Evolutionary conservation across 2,888 invertebrate species (phyloP).

Genomic region (Caenorhabditis macrosperma): DNA sequence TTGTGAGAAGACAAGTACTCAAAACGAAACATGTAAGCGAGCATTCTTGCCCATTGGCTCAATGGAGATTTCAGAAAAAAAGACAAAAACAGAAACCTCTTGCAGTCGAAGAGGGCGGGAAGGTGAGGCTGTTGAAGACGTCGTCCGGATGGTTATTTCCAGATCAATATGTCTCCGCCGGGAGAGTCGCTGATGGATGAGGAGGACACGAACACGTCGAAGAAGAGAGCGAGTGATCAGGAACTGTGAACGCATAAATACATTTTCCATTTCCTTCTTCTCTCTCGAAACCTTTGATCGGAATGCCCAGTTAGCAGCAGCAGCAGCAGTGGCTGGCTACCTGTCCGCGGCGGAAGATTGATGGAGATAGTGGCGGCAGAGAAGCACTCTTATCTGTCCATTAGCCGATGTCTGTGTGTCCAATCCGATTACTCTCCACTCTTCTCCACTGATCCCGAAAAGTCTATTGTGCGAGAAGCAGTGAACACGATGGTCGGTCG

Average conservation of each 20-base stretch:
- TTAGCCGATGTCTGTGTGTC: conserved; percentile 21
- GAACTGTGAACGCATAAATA: conserved; percentile 18
- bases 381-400: conserved; percentile 27
- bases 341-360: conserved; percentile 21
- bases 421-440: conserved; percentile 44
- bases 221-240: conserved; percentile 19
- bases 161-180: conserved; percentile 40
- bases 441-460: conserved; percentile 26
- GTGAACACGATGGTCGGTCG: conserved; percentile 5
- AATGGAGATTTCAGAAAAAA: conserved; percentile 12
- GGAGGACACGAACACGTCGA: conserved; percentile 13
- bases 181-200: conserved; percentile 50
- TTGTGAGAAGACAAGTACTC: conserved; percentile 42
- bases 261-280: not conserved
- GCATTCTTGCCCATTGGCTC: not conserved
- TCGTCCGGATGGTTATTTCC: not conserved
- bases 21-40: conserved; percentile 33
- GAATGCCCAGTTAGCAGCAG: conserved; percentile 23
- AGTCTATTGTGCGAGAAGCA: conserved; percentile 26
- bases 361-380: conserved; percentile 2
- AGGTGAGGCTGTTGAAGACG: conserved; percentile 1
- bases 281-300: conserved; percentile 4
- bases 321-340: too few relatives aligned
- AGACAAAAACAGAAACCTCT: conserved; percentile 3
- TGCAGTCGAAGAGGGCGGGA: not conserved